These are phyloP conservation scores for Trichogramma dendrolimi DNA, from an alignment of 2,888 invertebrate species.

Conservation along the genomic window DNA sequence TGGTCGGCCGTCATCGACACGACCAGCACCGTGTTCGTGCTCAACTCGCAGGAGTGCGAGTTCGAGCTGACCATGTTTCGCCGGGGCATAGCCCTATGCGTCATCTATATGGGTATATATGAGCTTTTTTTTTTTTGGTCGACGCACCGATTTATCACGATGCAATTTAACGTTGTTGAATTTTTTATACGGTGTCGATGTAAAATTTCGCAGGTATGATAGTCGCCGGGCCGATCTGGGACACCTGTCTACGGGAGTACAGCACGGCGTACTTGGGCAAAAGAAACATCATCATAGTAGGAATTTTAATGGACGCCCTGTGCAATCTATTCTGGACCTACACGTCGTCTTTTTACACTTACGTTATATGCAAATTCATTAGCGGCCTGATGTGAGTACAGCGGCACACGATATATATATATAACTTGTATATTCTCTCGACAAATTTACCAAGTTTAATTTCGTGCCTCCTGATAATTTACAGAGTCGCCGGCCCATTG, in stretches of 20 bases:
- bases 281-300: constrained; percentile 63
- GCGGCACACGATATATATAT: too few species aligned
- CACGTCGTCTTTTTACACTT: constrained; percentile 64
- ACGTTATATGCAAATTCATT: constrained; percentile 66
- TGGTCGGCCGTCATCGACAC: constrained; percentile 69
- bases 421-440: background rate
- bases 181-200: background rate
- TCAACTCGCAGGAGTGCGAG: constrained; percentile 73
- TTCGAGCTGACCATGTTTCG: constrained; percentile 63
- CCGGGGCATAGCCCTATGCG: constrained; percentile 69
- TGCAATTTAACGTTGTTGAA: background rate
- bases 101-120: constrained; percentile 71
- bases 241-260: constrained; percentile 67
- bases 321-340: constrained; percentile 64
- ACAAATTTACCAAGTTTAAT: background rate
- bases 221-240: constrained; percentile 71
- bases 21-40: constrained; percentile 67
- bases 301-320: constrained; percentile 62
- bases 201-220: constrained; percentile 63
- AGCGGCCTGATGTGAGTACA: constrained; percentile 70
- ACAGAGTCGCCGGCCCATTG: constrained; percentile 67
- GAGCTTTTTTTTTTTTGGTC: background rate
- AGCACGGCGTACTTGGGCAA: constrained; percentile 69
- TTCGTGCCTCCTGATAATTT: background rate
- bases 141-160: background rate